Evolutionary conservation across 2,113 vertebrate genomes (phyloP).

Genomic region (Alligator mississippiensis): DNA sequence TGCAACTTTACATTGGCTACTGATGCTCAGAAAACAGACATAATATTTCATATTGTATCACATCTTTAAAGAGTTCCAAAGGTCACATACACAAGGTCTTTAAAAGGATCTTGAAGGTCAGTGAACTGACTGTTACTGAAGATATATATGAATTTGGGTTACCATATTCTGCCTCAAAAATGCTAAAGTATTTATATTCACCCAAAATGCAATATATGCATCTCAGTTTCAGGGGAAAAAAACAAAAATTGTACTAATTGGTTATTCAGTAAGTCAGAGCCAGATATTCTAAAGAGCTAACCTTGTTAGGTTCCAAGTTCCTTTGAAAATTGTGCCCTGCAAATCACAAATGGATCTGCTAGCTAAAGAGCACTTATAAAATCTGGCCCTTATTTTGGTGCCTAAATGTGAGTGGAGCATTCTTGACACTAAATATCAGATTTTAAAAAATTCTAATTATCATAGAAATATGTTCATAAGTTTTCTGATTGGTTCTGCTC

Average conservation of each 20-base stretch:
- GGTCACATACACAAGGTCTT: neutral
- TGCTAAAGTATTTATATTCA: too few species aligned
- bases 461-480: neutral
- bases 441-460: neutral
- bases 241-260: neutral
- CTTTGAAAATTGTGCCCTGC: fast-evolving
- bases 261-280: neutral
- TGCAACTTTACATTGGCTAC: neutral
- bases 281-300: neutral
- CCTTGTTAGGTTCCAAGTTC: neutral
- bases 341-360: neutral
- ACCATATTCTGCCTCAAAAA: neutral
- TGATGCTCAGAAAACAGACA: neutral
- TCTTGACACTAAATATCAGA: neutral
- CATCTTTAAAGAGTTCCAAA: neutral
- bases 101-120: neutral
- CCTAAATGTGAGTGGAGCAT: fast-evolving
- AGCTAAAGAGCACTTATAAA: neutral
- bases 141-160: neutral
- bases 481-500: neutral
- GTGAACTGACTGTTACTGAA: neutral
- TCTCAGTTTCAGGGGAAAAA: neutral
- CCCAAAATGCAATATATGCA: neutral
- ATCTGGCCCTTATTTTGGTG: fast-evolving
- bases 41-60: neutral